Conservation (phyloP, 2,113 vertebrate genomes). For the Naja naja region DNA sequence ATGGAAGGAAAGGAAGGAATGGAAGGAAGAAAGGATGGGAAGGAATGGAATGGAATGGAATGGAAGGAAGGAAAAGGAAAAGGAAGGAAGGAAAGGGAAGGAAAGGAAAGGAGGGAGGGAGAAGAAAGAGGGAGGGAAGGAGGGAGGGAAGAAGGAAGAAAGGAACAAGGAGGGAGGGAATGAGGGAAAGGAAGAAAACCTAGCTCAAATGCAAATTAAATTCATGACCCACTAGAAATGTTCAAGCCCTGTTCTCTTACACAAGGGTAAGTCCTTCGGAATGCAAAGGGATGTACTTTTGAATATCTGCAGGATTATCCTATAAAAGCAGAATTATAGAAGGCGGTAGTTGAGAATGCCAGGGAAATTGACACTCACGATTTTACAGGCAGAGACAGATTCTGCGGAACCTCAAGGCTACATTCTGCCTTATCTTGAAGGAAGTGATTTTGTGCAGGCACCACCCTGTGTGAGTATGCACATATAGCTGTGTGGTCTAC, state of each 20-base stretch:
- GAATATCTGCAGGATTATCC: background rate
- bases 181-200: background rate
- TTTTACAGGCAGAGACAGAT: background rate
- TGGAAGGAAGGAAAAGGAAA: too few relatives aligned
- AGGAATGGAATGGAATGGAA: too few relatives aligned
- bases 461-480: background rate
- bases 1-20: too few relatives aligned
- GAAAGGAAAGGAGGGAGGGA: too few relatives aligned
- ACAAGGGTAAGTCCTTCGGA: too few relatives aligned
- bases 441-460: background rate
- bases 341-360: background rate
- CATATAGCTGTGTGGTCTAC: background rate
- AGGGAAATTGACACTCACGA: too few relatives aligned
- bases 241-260: background rate
- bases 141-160: background rate
- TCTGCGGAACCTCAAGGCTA: background rate
- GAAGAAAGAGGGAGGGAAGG: too few relatives aligned
- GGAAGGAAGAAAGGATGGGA: too few relatives aligned
- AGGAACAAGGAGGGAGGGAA: background rate
- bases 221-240: background rate
- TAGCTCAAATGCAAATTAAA: conserved; percentile 18
- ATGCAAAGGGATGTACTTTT: background rate
- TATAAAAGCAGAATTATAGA: background rate
- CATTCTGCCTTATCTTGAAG: background rate
- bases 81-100: too few relatives aligned